Base-by-base conservation (phyloP, 1,140 invertebrate species). In the Odontomachus brunneus region DNA sequence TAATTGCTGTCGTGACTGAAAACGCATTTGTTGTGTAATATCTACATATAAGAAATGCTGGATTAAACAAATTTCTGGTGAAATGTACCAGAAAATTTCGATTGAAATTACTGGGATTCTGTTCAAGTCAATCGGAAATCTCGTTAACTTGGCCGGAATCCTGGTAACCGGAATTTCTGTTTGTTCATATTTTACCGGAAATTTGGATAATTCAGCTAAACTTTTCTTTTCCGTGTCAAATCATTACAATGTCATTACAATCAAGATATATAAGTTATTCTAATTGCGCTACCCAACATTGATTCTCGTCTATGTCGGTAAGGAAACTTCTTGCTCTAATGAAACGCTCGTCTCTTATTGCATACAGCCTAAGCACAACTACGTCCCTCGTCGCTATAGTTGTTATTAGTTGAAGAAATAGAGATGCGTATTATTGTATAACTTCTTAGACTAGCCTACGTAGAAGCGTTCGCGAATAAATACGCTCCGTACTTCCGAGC, bases 321-420 rank as follows among this genome's bases (percentile, higher is more conserved):
- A 59, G 44, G 44, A 33, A 44, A 75, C 55, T 73, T 80, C 0
- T 81, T 65, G 51, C 4, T 85, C 83, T 88, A 88, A 82, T 22
- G 11, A 81, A 82, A 83, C 60, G 53, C 51, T 83, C 55, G 12
- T 80, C 38, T 74, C 17, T 80, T 73, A 59, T 65, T 80, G 29
- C 85, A 66, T 82, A 84, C 83, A 88, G 74, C 60, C 60, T 87
- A 89, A 89, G 75, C 87, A 69, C 51, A 78, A 84, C 78, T 84
- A 87, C 38, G 22, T 78, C 14, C 48, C 53, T 62, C 22, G 29
- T 62, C 24, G 51, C 78, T 33, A 81, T 62, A 51, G 59, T 11
- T 59, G 22, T 53, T 69, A 62, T 72, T 4, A 67, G 60, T 69
- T 78, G 48, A 69, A 12, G 9, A 59, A 69, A 12, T n/a, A n/a